Base-by-base conservation (phyloP, 2,888 invertebrate species). In the Rotaria socialis region DNA sequence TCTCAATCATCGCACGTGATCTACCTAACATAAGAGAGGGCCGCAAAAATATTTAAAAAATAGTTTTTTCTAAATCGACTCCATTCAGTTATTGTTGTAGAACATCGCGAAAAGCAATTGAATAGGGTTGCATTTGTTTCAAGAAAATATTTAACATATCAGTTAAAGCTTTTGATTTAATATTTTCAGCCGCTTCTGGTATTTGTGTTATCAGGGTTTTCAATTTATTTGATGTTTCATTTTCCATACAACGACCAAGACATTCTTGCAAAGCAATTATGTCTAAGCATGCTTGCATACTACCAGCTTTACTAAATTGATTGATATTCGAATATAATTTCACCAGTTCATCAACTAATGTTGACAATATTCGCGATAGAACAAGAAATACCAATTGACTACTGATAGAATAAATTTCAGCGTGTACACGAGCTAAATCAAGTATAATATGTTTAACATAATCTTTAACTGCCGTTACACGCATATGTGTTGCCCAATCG, bases 191-290 rank as follows among this genome's bases (percentile, higher is more conserved):
- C 7, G 75, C 75, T 43, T 75, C 75, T 4, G 75, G 75, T 75
- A 75, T 75, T 24, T 43, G 47, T 43, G 75, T 24, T 22, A 75
- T 75, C 7, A 75, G 43, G 43, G 22, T 47, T 43, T 75, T 75
- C 8, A 75, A n/a, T 41, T 41, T 41, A 41, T 8, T 75, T n/a
- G 75, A 75, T 43, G 75, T 75, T 75, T 22, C 47, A 24, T 2
- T 75, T 75, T 75, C 75, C 75, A 75, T 75, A 75, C 75, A 75
- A 43, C 47, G 41, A 16, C 75, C 75, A 75, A 75, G 75, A 75
- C 75, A 75, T 75, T 75, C 47, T 75, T 75, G 75, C 24, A 75
- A 47, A 11, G 75, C 75, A 47, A 75, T 75, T 41, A 75, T 24
- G 47, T 75, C 75, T 43, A 75, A 24, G 24, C 43, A 75, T 75